Evolutionary conservation across 2,113 vertebrate genomes (phyloP).

Genomic region (Acrocephalus arundinaceus): DNA sequence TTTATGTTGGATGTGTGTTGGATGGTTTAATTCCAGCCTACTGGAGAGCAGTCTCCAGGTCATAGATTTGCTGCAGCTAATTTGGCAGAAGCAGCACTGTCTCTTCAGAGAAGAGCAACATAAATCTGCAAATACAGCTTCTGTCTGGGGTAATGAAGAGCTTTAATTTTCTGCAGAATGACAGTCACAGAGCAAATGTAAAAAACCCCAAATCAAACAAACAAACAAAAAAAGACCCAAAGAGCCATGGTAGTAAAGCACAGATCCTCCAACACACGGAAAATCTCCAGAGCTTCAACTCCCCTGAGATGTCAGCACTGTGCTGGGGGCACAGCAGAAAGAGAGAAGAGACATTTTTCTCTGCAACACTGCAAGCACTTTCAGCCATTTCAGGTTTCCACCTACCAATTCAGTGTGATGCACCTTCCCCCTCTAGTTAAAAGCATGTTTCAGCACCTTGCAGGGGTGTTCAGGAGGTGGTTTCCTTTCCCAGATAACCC

Average conservation of each 20-base stretch:
- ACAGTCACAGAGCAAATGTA: neutral
- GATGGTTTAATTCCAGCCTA: slow-evolving; percentile 36
- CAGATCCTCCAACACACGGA: neutral
- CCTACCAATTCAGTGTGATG: neutral
- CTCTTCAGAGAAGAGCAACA: slow-evolving; percentile 17
- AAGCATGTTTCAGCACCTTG: neutral
- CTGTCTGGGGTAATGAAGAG: neutral
- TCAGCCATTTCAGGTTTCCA: neutral
- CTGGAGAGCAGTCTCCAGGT: slow-evolving; percentile 32
- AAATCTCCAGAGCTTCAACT: neutral
- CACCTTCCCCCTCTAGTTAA: neutral
- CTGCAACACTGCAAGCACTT: neutral
- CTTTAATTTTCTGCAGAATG: slow-evolving; percentile 2
- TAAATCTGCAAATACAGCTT: slow-evolving; percentile 20
- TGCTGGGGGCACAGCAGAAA: neutral
- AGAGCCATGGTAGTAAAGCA: neutral
- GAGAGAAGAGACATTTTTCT: neutral
- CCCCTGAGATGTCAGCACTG: neutral
- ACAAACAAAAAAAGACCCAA: neutral
- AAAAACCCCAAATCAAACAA: neutral
- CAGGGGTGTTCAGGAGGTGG: neutral
- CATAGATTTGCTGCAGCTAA: slow-evolving; percentile 27
- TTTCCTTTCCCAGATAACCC: neutral
- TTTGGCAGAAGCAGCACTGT: slow-evolving; percentile 28
- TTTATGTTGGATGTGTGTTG: neutral